These are phyloP conservation scores for Entomobrya multifasciata DNA, from an alignment of 2,888 invertebrate species.

Conservation along the genomic window DNA sequence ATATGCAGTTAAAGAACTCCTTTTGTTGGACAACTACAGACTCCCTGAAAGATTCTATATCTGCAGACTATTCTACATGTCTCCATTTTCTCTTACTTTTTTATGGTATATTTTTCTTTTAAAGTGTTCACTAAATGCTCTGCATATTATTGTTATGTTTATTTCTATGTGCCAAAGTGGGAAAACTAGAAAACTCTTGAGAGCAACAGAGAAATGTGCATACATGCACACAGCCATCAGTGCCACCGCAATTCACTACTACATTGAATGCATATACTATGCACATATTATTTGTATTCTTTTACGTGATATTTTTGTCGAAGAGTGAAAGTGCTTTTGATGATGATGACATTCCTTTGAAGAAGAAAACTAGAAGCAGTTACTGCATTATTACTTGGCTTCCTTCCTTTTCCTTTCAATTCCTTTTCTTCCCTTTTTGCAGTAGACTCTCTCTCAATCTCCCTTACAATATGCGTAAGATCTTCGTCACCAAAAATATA, in stretches of 20 bases:
- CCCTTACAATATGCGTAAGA: background rate
- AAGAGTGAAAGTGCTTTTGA: constrained; percentile 4
- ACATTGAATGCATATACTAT: background rate
- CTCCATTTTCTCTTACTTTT: constrained; percentile 13
- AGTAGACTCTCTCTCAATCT: background rate
- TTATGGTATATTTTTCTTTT: constrained; percentile 18
- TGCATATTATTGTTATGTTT: constrained; percentile 69
- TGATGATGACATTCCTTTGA: constrained; percentile 41
- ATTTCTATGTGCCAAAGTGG: constrained; percentile 59
- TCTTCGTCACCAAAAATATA: background rate
- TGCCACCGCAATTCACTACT: too few species aligned
- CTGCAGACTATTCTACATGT: constrained; percentile 11
- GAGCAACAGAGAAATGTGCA: background rate
- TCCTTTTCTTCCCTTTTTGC: background rate
- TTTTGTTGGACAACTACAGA: too few species aligned
- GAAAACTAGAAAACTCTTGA: constrained; percentile 24
- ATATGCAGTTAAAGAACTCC: background rate
- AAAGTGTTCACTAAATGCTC: constrained; percentile 63
- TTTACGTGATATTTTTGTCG: background rate
- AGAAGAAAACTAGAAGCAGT: constrained; percentile 9
- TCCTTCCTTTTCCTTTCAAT: constrained; percentile 36
- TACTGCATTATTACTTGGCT: constrained; percentile 40
- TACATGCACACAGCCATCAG: background rate
- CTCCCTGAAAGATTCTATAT: background rate
- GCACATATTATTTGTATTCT: background rate